Conservation (phyloP, 2,888 invertebrate genomes). For the Xestia rhomboidea region DNA sequence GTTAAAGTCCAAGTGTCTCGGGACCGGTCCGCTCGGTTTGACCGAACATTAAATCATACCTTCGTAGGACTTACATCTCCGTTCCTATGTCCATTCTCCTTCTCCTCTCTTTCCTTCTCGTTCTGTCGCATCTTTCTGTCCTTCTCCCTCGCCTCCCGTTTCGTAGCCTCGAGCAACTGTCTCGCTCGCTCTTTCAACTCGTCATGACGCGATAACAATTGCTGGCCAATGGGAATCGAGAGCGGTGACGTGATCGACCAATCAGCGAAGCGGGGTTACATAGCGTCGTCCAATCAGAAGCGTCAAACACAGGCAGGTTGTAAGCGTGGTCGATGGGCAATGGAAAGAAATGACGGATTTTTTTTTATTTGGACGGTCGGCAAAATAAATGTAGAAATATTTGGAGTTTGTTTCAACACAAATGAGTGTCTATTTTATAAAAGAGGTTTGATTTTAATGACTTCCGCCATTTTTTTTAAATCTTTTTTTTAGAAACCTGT, state of each 20-base stretch:
- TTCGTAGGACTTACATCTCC: slow-evolving; percentile 85
- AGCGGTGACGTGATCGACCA: slow-evolving; percentile 60
- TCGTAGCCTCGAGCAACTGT: slow-evolving; percentile 95
- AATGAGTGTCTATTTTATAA: background rate
- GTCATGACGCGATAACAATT: slow-evolving; percentile 94
- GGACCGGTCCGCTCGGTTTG: background rate
- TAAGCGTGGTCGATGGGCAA: slow-evolving; percentile 78
- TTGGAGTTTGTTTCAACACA: slow-evolving; percentile 8
- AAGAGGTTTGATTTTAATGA: too few relatives aligned
- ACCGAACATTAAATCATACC: slow-evolving; percentile 72
- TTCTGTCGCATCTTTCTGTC: slow-evolving; percentile 78
- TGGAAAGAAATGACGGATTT: slow-evolving; percentile 77
- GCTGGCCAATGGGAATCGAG: slow-evolving; percentile 88
- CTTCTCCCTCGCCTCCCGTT: slow-evolving; percentile 91
- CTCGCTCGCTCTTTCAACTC: slow-evolving; percentile 96
- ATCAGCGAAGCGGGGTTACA: slow-evolving; percentile 75
- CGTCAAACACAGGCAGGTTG: slow-evolving; percentile 76
- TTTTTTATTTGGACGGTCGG: slow-evolving; percentile 62
- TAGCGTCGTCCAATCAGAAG: slow-evolving; percentile 74
- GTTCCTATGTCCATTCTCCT: slow-evolving; percentile 84
- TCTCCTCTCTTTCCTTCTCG: slow-evolving; percentile 88
- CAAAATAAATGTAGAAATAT: slow-evolving; percentile 10
- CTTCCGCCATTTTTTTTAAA: too few relatives aligned
- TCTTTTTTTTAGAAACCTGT: too few relatives aligned
- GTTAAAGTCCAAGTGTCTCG: background rate